These are phyloP conservation scores for Atrina japonica DNA, from an alignment of 2,888 invertebrate genomes.

Conservation along the genomic window DNA sequence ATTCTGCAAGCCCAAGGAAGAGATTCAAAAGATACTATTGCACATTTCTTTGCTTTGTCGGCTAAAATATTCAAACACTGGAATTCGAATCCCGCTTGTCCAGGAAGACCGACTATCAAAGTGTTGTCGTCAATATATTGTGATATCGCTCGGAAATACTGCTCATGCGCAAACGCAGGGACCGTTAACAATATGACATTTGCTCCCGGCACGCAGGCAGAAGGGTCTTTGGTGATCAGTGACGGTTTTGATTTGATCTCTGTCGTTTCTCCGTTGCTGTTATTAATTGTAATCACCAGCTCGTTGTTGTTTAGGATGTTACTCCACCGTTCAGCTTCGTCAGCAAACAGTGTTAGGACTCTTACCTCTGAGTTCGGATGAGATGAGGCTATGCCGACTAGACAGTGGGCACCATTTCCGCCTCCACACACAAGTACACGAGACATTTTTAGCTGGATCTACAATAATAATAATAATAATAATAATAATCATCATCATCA, in stretches of 20 bases:
- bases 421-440: slow-evolving; percentile 65
- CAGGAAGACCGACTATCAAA: slow-evolving; percentile 67
- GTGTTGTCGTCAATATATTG: slow-evolving; percentile 62
- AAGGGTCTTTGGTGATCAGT: slow-evolving; percentile 65
- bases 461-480: not conserved
- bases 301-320: slow-evolving; percentile 52
- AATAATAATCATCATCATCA: no score
- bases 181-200: slow-evolving; percentile 67
- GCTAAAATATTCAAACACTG: slow-evolving; percentile 57
- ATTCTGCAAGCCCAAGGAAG: slow-evolving; percentile 73
- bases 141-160: slow-evolving; percentile 63
- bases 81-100: slow-evolving; percentile 72
- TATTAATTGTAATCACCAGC: slow-evolving; percentile 46
- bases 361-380: slow-evolving; percentile 58
- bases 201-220: slow-evolving; percentile 57
- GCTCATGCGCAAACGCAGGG: slow-evolving; percentile 72
- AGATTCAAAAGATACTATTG: slow-evolving; percentile 62
- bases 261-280: slow-evolving; percentile 47
- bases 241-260: slow-evolving; percentile 57
- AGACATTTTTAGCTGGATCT: not conserved
- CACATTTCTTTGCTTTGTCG: slow-evolving; percentile 49
- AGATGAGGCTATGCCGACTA: slow-evolving; percentile 61
- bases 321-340: slow-evolving; percentile 69
- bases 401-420: slow-evolving; percentile 73
- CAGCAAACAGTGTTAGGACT: slow-evolving; percentile 64